phyloP scores from a whole-genome alignment of 2,888 invertebrate species.

The Electrophaes corylata region DNA sequence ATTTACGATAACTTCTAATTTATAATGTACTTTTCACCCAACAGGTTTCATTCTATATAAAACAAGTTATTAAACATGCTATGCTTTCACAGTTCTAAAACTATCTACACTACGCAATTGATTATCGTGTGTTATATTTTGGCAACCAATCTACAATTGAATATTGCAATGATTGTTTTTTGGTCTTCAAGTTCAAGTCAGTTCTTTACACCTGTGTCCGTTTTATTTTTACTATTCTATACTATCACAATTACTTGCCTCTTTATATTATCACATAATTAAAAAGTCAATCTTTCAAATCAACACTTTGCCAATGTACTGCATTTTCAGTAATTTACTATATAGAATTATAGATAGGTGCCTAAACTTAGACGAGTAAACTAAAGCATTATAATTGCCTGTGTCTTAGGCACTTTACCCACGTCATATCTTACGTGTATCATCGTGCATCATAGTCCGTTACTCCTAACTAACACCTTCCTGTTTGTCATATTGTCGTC shows the following conservation, averaged over 20 bases:
- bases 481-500: slow-evolving; percentile 28
- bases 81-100: slow-evolving; percentile 16
- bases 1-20: slow-evolving; percentile 7
- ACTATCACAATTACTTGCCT: neutral
- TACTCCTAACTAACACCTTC: slow-evolving; percentile 24
- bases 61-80: slow-evolving; percentile 5
- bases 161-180: slow-evolving; percentile 15
- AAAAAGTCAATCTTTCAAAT: neutral
- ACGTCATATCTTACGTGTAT: slow-evolving; percentile 21
- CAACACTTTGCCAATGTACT: neutral
- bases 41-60: slow-evolving; percentile 5
- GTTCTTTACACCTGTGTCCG: slow-evolving; percentile 1
- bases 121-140: slow-evolving; percentile 15
- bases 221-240: neutral
- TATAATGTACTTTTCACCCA: slow-evolving; percentile 5
- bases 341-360: no score
- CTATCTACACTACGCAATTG: slow-evolving; percentile 14
- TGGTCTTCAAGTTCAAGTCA: slow-evolving; percentile 15
- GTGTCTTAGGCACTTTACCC: slow-evolving; percentile 9
- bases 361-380: no score
- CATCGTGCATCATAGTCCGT: slow-evolving; percentile 26
- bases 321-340: neutral
- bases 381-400: slow-evolving; percentile 6
- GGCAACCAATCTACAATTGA: slow-evolving; percentile 11
- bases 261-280: neutral